These are phyloP conservation scores for Rhysida immarginata DNA, from an alignment of 1,140 invertebrate genomes.

Conservation along the genomic window DNA sequence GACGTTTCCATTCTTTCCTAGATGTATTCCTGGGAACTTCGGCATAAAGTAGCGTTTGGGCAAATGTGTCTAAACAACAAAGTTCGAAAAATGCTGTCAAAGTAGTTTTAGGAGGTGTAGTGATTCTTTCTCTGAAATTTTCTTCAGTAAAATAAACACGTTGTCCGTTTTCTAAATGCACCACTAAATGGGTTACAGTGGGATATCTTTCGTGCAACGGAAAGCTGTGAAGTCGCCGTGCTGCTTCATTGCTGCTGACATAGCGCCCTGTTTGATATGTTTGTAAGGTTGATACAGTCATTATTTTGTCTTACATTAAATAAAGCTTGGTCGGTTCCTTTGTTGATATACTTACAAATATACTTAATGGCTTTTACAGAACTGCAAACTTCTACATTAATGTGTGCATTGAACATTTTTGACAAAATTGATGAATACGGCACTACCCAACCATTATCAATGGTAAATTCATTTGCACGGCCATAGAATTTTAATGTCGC, in stretches of 20 bases:
- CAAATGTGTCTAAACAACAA: no score
- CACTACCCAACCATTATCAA: slow-evolving; percentile 9
- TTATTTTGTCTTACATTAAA: no score
- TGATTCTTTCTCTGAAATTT: slow-evolving; percentile 7
- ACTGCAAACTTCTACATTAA: slow-evolving; percentile 1
- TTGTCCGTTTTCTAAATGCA: slow-evolving; percentile 31
- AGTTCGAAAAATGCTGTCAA: no score
- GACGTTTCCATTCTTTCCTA: slow-evolving; percentile 4
- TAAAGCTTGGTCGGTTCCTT: no score
- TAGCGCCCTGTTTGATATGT: no score
- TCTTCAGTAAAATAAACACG: slow-evolving; percentile 12
- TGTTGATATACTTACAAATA: no score
- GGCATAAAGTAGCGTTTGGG: slow-evolving; percentile 18
- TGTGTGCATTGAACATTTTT: no score
- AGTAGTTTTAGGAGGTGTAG: slow-evolving; percentile 16
- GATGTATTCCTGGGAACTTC: slow-evolving; percentile 15
- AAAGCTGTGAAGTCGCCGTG: slow-evolving; percentile 22
- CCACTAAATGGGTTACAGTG: no score
- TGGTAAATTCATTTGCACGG: no score
- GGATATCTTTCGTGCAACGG: no score
- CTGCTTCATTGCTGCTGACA: slow-evolving; percentile 21
- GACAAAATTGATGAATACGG: slow-evolving; percentile 13
- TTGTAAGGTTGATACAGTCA: no score
- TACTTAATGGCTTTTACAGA: neutral
- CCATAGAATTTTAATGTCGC: no score